These are phyloP conservation scores for Miltochrista miniata DNA, from an alignment of 2,888 invertebrate species.

Conservation along the genomic window DNA sequence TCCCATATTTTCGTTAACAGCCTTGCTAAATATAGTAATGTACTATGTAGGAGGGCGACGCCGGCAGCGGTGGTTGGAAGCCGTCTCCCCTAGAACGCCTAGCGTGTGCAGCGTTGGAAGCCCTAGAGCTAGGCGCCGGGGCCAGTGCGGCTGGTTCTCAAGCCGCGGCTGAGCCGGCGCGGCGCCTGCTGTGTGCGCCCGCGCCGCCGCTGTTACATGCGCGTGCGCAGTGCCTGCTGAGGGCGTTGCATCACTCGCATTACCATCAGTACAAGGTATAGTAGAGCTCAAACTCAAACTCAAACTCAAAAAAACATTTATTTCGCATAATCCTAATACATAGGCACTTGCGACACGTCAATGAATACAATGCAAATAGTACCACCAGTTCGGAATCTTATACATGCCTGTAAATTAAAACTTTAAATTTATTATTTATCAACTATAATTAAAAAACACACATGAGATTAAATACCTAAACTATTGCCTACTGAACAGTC, in stretches of 20 bases:
- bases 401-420: too few relatives aligned
- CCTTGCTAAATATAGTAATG: not conserved
- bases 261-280: conserved; percentile 94
- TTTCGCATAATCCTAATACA: too few relatives aligned
- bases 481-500: too few relatives aligned
- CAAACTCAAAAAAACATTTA: too few relatives aligned
- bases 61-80: conserved; percentile 58
- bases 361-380: too few relatives aligned
- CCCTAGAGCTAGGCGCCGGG: conserved; percentile 68
- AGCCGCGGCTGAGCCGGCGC: conserved; percentile 58
- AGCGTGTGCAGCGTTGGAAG: conserved; percentile 74
- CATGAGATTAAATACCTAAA: too few relatives aligned
- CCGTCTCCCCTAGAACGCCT: conserved; percentile 73
- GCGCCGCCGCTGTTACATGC: conserved; percentile 71
- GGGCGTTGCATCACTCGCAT: conserved; percentile 88
- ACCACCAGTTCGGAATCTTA: too few relatives aligned
- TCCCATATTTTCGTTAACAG: not conserved
- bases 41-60: conserved; percentile 63
- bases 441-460: too few relatives aligned
- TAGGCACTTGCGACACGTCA: too few relatives aligned
- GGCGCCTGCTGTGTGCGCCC: conserved; percentile 73
- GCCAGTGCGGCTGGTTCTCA: conserved; percentile 47
- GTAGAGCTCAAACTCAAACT: too few relatives aligned
- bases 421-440: too few relatives aligned
- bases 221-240: conserved; percentile 90